Base-by-base conservation (phyloP, 2,797 vertebrate genomes). In the Enteromius anoplus region DNA sequence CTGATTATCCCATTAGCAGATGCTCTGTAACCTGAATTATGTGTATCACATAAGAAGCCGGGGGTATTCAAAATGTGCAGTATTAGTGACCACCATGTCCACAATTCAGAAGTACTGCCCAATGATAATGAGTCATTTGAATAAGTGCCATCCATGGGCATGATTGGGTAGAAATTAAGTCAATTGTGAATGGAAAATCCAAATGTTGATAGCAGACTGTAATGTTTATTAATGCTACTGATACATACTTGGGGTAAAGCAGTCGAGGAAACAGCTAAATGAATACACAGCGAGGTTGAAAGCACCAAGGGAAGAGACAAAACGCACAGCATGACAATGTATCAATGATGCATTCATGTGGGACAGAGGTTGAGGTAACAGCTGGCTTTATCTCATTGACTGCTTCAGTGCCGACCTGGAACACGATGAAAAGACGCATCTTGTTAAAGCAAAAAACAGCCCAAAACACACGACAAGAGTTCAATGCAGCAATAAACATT, bases 241-340 rank as follows among this genome's bases (percentile, higher is more conserved):
- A 85, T 88, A 85, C 86, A 80, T 86, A 84, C 75, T 75, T 73
- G 70, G 85, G 83, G 87, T 86, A 53, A 87, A 87, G 85, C 73
- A 34, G 55, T 84, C 34, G 78, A 83, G 68, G 5, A 75, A 81
- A 62, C 29, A 2, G 42, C 45, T 15, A 32, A 64, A 76, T 62
- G 32, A 11, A 75, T 32, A 23, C 62, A 70, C 80, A 71, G 53
- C 4, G 3, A 80, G 2, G 15, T 29, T 62, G 60, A 62, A 29
- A 62, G 11, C 58, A 60, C 60, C 5, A 19, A 75, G 3, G 6
- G n/a, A 60, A 47, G 66, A 64, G 10, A 60, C 55, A 37, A 77
- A 71, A 42, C 3, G 6, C 53, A 40, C 32, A 17, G 32, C 29
- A 21, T 75, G 69, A 40, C 53, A 49, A 29, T 34, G 68, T 51